Evolutionary conservation across 2,113 vertebrate genomes (phyloP).

Genomic region (Platysteira castanea): DNA sequence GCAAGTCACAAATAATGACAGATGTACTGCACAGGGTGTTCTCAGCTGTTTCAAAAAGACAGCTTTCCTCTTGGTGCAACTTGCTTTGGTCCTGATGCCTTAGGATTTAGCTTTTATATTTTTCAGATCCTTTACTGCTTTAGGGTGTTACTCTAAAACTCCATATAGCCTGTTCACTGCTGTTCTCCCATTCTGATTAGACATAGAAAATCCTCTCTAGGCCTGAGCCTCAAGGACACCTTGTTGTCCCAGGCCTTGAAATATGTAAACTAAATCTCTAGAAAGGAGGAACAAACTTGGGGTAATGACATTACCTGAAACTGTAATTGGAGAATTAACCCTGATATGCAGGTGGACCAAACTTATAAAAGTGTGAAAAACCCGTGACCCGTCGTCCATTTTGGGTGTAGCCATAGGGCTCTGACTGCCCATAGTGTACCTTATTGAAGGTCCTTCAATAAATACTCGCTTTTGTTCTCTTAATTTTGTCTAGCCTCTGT

Average conservation of each 20-base stretch:
- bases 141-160: not conserved
- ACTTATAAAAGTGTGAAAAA: not conserved
- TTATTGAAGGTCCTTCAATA: not conserved
- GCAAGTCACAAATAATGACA: not conserved
- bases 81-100: not conserved
- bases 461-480: not conserved
- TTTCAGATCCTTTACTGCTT: not conserved
- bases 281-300: not conserved
- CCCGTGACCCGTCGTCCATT: rapidly evolving
- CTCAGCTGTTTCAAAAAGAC: not conserved
- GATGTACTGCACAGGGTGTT: not conserved
- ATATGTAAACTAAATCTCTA: not conserved
- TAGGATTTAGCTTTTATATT: not conserved
- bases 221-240: not conserved
- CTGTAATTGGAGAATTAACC: not conserved
- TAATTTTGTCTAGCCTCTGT: not conserved
- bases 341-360: not conserved
- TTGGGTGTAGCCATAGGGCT: not conserved
- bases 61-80: not conserved
- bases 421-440: not conserved
- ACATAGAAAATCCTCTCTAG: not conserved
- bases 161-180: not conserved
- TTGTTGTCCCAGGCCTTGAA: not conserved
- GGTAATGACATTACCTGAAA: not conserved
- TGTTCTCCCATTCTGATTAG: not conserved